These are phyloP conservation scores for Zoanthus sociatus DNA, from an alignment of 92 coral and sea anemone genomes.

Conservation along the genomic window DNA sequence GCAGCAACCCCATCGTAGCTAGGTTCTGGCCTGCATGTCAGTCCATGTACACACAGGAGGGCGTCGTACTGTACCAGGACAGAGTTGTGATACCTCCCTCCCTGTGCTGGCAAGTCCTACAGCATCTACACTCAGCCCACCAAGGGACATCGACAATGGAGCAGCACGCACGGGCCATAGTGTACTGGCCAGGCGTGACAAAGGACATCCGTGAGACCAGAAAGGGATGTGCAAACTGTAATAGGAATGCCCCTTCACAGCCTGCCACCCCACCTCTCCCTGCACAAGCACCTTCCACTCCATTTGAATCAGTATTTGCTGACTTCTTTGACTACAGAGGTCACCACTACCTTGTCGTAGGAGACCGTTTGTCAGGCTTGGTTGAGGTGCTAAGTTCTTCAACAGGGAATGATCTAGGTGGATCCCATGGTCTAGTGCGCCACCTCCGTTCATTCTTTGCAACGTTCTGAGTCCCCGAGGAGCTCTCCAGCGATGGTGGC, in stretches of 20 bases:
- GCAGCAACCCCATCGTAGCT: slow-evolving; percentile 14
- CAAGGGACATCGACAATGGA: neutral
- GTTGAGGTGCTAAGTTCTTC: slow-evolving; percentile 27
- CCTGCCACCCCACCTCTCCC: slow-evolving; percentile 68
- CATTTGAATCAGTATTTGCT: neutral
- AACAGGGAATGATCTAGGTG: neutral
- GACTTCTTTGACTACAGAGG: slow-evolving; percentile 24
- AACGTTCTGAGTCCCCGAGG: neutral
- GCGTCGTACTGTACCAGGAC: neutral
- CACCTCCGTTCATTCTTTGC: too few relatives aligned
- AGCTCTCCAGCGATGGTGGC: neutral
- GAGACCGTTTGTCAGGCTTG: slow-evolving; percentile 33
- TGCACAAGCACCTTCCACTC: slow-evolving; percentile 17
- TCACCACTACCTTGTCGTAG: slow-evolving; percentile 42
- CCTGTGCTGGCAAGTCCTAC: neutral
- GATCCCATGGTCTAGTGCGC: neutral
- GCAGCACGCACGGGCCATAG: neutral
- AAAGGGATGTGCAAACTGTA: slow-evolving; percentile 61
- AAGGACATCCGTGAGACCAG: slow-evolving; percentile 60
- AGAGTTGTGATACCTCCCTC: slow-evolving; percentile 16
- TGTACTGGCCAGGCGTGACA: neutral
- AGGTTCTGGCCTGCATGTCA: slow-evolving; percentile 11
- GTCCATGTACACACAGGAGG: slow-evolving; percentile 5
- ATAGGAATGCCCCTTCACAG: slow-evolving; percentile 32
- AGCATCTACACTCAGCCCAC: neutral